Evolutionary conservation across 2,797 vertebrate genomes (phyloP).

Genomic region (Aeoliscus strigatus): DNA sequence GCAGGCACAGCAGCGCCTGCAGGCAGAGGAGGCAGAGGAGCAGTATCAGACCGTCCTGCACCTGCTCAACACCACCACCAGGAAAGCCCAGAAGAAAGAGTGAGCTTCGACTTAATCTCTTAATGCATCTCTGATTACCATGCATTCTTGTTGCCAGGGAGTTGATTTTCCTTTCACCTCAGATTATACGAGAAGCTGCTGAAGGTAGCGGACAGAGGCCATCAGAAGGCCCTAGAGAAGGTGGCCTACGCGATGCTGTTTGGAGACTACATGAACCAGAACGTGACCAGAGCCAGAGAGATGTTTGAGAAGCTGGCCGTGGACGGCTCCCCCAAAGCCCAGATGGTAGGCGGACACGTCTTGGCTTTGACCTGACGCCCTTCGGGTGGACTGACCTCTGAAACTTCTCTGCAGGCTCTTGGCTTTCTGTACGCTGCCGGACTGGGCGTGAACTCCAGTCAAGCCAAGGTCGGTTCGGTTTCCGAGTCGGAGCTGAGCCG

Average conservation of each 20-base stretch:
- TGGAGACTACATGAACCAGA: constrained; percentile 90
- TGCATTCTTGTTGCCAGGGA: neutral
- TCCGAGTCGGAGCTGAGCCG: no score
- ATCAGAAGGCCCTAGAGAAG: constrained; percentile 92
- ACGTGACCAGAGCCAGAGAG: constrained; percentile 82
- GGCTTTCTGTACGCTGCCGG: constrained; percentile 96
- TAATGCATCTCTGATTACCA: neutral
- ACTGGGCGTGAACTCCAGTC: constrained; percentile 95
- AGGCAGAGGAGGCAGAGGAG: constrained; percentile 86
- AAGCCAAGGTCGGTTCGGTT: constrained; percentile 99
- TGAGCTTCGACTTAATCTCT: constrained; percentile 55
- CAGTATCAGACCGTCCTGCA: constrained; percentile 86
- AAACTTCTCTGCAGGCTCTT: constrained; percentile 78
- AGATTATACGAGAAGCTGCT: constrained; percentile 88
- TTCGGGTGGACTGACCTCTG: no score
- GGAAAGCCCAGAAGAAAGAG: constrained; percentile 89
- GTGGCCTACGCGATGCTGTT: constrained; percentile 93
- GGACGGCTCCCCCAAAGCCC: constrained; percentile 93
- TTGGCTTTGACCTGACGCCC: no score
- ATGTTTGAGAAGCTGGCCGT: constrained; percentile 89
- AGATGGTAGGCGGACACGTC: constrained; percentile 83
- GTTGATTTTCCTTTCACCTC: constrained; percentile 14
- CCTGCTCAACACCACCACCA: constrained; percentile 86
- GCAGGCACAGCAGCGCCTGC: constrained; percentile 82
- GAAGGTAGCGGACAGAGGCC: constrained; percentile 86